Base-by-base conservation (phyloP, 2,888 invertebrate genomes). In the Pachymerium ferrugineum region DNA sequence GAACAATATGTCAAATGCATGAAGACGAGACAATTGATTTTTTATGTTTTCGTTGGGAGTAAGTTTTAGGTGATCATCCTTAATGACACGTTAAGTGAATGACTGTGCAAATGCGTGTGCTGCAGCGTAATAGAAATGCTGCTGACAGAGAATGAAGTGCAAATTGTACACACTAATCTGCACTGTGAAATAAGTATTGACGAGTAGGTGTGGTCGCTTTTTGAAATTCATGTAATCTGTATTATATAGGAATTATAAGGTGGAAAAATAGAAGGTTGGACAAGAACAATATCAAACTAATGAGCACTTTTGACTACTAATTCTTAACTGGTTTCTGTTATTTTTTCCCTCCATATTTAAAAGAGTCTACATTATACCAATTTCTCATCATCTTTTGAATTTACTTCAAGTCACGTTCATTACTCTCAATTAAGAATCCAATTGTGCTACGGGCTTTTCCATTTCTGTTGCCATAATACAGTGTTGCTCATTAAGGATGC, bases 401-500 rank as follows among this genome's bases (percentile, higher is more conserved):
- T 62, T 62, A 28, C 28, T 62, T 28, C 62, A 62, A 62, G 62
- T 62, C 62, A 62, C 62, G 62, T 62, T 62, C 62, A 62, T 62
- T 62, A 62, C 62, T 62, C 28, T 62, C 62, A 62, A 62, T 62
- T 62, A 62, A 62, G 62, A 62, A 62, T 25, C 62, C 62, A 62
- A 62, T 62, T 62, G 62, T 62, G 62, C 62, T 62, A 62, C 62
- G 25, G 62, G 62, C 62, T 62, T 62, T 62, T 62, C 25, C 62
- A 62, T 62, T 62, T 62, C 62, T 62, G 22, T 62, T 62, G 28
- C 62, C 62, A 62, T 62, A 62, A 62, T 62, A 62, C 62, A 62
- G 62, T 62, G 62, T 62, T 62, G 62, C 62, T 62, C 62, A 62
- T 62, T 62, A 62, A 62, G 62, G 62, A 62, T 62, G 62, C 62